Evolutionary conservation across 1,140 invertebrate genomes (phyloP), one percentile per base, ranked within the genome.

Genomic region (Achatina immaculata): DNA sequence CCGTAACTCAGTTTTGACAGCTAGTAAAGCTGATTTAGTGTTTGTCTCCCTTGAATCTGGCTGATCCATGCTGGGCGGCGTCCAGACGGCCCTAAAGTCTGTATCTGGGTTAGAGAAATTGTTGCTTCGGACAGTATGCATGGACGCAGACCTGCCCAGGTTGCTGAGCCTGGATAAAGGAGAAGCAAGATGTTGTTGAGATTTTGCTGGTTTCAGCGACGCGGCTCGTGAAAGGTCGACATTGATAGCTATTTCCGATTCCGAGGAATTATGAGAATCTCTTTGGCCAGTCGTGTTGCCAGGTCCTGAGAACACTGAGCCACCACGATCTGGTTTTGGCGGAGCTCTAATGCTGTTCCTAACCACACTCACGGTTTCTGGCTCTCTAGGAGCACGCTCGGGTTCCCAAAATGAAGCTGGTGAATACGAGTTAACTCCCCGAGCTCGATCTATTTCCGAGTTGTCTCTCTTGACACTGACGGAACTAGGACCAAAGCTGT

Each of bases 401-500:
- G 21, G 0, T 6, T 2, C 3, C 6, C 9, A 2, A 21, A 14
- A 45, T 36, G 16, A 21, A 31, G 1, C 11, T 21, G 38, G 24
- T 40, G 16, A 28, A 34, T 36, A 0, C 34, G 81, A 43, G 28
- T 14, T 24, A 34, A n/a, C 28, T 43, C 9, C n/a, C 24, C 16
- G 16, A 34, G 75, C 21, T n/a, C 55, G 43, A n/a, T 0, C 36
- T n/a, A 28, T 0, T 19, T 14, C 7, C 36, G 51, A 1, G 16
- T 42, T 69, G 38, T 69, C 68, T n/a, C 68, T 69, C 9, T 9
- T 69, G 68, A 40, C 36, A 40, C 0, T 43, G 24, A 9, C 68
- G 38, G 78, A 80, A 28, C 31, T 0, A 1, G 77, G 81, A 55
- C 34, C 58, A 31, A 81, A 78, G 28, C 78, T 83, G 31, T 81